Evolutionary conservation across 2,113 vertebrate genomes (phyloP).

Genomic region (Calyptomena viridis): DNA sequence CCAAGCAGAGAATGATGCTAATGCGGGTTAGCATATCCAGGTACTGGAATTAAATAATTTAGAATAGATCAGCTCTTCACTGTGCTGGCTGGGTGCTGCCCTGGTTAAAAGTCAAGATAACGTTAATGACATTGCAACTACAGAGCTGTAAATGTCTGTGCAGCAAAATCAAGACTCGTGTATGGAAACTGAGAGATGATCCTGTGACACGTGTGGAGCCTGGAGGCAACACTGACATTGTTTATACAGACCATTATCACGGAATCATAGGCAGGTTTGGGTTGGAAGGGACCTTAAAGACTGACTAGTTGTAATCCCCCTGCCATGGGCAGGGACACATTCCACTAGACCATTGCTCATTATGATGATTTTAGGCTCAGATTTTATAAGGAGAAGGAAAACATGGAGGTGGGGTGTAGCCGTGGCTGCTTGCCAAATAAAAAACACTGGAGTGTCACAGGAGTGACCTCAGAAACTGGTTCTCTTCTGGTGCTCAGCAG

Average conservation of each 20-base stretch:
- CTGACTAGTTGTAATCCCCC: neutral
- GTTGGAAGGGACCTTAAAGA: neutral
- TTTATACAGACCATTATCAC: neutral
- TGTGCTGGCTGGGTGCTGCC: neutral
- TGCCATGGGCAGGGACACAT: neutral
- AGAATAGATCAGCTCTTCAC: neutral
- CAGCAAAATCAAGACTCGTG: neutral
- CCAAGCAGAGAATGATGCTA: neutral
- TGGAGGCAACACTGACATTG: neutral
- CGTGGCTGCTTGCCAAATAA: neutral
- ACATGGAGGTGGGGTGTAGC: neutral
- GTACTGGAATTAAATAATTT: neutral
- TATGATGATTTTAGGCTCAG: neutral
- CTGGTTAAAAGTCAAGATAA: neutral
- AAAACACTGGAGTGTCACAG: neutral
- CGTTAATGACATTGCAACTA: neutral
- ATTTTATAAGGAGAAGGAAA: neutral
- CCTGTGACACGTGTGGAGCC: neutral
- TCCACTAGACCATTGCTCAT: neutral
- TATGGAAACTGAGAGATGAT: neutral
- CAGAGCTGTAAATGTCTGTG: neutral
- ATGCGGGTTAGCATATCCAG: neutral
- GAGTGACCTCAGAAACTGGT: neutral
- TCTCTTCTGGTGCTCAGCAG: neutral
- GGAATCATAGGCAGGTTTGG: neutral